phyloP scores from a whole-genome alignment of 2,888 invertebrate genomes.

The Torymus aiolomorphi region DNA sequence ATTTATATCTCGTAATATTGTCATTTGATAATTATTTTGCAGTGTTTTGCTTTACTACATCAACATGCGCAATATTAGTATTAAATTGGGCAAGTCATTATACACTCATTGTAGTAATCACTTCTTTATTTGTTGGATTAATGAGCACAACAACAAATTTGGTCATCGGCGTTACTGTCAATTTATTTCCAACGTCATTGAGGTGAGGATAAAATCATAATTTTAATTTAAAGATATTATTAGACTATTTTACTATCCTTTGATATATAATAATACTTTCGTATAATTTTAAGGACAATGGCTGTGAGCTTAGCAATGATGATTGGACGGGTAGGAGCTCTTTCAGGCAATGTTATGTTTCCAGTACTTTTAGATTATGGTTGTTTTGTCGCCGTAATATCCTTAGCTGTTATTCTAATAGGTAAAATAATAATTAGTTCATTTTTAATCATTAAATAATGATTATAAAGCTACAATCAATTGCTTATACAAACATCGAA shows the following conservation, averaged over 20 bases:
- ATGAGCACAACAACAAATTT: conserved; percentile 70
- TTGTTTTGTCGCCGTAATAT: conserved; percentile 66
- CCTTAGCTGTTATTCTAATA: conserved; percentile 63
- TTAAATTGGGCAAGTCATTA: conserved; percentile 67
- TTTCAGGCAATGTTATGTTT: conserved; percentile 71
- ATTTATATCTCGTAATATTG: too few species aligned
- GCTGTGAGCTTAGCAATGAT: conserved; percentile 73
- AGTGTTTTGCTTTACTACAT: conserved; percentile 62
- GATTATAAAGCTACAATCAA: neutral
- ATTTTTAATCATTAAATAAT: neutral
- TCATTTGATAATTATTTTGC: conserved; percentile 12
- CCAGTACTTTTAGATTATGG: conserved; percentile 69
- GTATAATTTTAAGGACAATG: conserved; percentile 67
- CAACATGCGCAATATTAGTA: conserved; percentile 61
- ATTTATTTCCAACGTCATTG: conserved; percentile 82
- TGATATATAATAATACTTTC: neutral
- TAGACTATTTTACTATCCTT: neutral
- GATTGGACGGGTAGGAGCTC: conserved; percentile 71
- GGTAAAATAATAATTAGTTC: conserved; percentile 55
- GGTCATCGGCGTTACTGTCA: conserved; percentile 80
- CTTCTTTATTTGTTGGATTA: conserved; percentile 65
- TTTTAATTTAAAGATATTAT: neutral
- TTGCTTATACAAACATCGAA: neutral
- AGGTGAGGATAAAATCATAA: conserved; percentile 74
- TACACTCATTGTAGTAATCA: conserved; percentile 62